phyloP scores from a whole-genome alignment of 2,888 invertebrate genomes.

The Timema cristinae region DNA sequence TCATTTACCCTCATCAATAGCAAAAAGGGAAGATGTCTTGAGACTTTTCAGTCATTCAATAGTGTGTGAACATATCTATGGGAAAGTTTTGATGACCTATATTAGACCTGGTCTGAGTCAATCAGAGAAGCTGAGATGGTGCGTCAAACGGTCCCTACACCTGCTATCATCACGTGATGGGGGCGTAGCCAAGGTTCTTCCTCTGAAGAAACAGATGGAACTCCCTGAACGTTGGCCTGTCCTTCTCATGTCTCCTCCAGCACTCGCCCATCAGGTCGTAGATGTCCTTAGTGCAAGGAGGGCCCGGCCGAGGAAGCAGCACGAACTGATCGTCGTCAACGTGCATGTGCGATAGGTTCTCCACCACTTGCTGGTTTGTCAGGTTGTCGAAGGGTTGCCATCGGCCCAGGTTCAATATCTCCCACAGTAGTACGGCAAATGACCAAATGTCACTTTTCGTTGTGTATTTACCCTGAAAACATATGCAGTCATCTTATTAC shows the following conservation, averaged over 20 bases:
- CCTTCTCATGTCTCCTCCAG: conserved; percentile 53
- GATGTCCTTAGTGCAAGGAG: conserved; percentile 55
- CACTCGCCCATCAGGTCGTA: conserved; percentile 59
- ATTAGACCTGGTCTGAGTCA: too few species aligned
- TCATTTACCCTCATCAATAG: too few species aligned
- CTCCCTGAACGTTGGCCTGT: conserved; percentile 56
- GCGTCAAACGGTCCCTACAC: too few species aligned
- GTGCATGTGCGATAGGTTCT: conserved; percentile 70
- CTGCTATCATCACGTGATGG: conserved; percentile 31
- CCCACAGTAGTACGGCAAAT: conserved; percentile 84
- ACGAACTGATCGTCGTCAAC: conserved; percentile 51
- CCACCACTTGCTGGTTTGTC: conserved; percentile 73
- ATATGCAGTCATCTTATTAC: too few species aligned
- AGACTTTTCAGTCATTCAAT: too few species aligned
- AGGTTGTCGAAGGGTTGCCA: conserved; percentile 73
- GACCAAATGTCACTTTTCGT: conserved; percentile 91
- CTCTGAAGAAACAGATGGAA: conserved; percentile 57
- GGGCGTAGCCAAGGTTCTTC: conserved; percentile 47
- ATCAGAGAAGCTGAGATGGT: too few species aligned
- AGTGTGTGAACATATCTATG: too few species aligned
- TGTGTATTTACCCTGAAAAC: conserved; percentile 71
- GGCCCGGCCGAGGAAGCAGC: conserved; percentile 44
- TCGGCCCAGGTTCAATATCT: conserved; percentile 73
- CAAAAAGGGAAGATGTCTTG: too few species aligned
- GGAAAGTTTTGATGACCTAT: too few species aligned